Base-by-base conservation (phyloP, 2,888 invertebrate species). In the Tipula confusa region DNA sequence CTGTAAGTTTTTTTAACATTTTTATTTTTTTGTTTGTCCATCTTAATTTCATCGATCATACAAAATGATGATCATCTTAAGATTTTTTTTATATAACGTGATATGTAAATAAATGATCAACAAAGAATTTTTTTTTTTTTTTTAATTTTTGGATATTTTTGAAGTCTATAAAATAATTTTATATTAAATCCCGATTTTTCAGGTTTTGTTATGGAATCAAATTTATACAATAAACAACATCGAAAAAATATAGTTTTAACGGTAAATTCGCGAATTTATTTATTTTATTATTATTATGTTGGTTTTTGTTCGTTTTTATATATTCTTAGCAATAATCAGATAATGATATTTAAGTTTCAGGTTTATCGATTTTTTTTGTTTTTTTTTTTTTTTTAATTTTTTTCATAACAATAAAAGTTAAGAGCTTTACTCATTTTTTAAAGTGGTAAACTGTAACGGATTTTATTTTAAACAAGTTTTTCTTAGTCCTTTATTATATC, bases 221-320 rank as follows among this genome's bases (percentile, higher is more conserved):
- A 38, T 9, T 15, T 15, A 48, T 15, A 18, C 15, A 48, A 15
- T 7, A 7, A 43, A 64, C 64, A 24, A 64, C 18, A 24, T 0
- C 24, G 64, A 18, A 24, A 24, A 64, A 64, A 64, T 64, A 64
- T 64, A 64, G 18, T 64, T 64, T 64, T 64, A 64, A 64, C 64
- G 64, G 64, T 64, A 64, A 64, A 64, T 64, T 64, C 64, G 64
- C 64, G 64, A 24, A 64, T 64, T 64, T 64, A 64, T 64, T 64
- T 48, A 48, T 18, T 48, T 33, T 33, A 33, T 48, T 18, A 48
- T 18, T 15, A 48, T 48, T 64, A 64, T 24, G 24, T 18, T 64
- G 1, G 24, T 64, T 9, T 24, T 24, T 18, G n/a, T 64, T 43
- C 64, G 64, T 48, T 48, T 48, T 6, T 48, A 15, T 15, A 2